These are phyloP conservation scores for Crax fasciolata DNA, from an alignment of 2,797 vertebrate genomes.

Conservation along the genomic window DNA sequence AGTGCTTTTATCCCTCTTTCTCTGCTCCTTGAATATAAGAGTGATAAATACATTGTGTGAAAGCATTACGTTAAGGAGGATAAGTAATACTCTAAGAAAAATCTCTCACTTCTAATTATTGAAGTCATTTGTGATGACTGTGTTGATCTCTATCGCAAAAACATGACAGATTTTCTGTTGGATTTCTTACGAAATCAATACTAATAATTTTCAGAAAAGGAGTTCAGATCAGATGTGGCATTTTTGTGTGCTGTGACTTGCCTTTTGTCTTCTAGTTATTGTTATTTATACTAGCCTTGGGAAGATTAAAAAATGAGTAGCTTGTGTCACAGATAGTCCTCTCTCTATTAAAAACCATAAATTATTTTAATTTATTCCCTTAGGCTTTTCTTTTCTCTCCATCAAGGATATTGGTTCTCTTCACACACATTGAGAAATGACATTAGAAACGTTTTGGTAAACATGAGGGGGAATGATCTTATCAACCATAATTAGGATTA, in stretches of 20 bases:
- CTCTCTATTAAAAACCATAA: neutral
- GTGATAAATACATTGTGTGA: neutral
- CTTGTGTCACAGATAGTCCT: neutral
- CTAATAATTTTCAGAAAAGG: constrained; percentile 19
- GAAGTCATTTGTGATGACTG: constrained; percentile 26
- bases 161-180: neutral
- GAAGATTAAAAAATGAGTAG: neutral
- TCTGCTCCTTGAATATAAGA: neutral
- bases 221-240: neutral
- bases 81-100: constrained; percentile 38
- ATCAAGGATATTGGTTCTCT: neutral
- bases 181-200: constrained; percentile 35
- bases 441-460: neutral
- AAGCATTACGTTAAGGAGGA: neutral
- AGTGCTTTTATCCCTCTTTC: neutral
- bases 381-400: neutral
- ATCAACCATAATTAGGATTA: neutral
- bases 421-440: neutral
- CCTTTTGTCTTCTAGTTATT: constrained; percentile 16
- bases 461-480: neutral
- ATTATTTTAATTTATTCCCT: neutral
- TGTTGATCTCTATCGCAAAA: constrained; percentile 30
- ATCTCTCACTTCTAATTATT: constrained; percentile 10
- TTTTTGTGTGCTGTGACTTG: neutral
- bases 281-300: neutral